These are phyloP conservation scores for Cyanocitta stelleri DNA, from an alignment of 2,113 vertebrate species.

Conservation along the genomic window DNA sequence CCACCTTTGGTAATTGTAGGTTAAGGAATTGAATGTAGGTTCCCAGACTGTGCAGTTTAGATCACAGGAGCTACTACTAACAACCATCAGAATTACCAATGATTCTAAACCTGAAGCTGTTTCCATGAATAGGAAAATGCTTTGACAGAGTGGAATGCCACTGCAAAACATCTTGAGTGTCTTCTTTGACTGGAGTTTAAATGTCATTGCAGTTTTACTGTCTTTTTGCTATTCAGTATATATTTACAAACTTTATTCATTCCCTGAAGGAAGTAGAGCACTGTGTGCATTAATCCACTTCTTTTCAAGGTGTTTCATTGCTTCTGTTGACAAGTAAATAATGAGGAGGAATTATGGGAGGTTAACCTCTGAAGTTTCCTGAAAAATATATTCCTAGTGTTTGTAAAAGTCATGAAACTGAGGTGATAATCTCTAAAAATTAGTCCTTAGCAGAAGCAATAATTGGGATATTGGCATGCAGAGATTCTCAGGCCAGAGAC, in stretches of 20 bases:
- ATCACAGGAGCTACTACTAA: background rate
- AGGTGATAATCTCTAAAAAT: background rate
- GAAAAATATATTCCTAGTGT: background rate
- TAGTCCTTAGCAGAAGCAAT: background rate
- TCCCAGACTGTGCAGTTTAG: background rate
- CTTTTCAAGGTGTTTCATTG: slow-evolving; percentile 19
- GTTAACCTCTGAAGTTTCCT: background rate
- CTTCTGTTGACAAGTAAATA: slow-evolving; percentile 20
- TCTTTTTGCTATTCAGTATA: background rate
- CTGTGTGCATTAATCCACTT: background rate
- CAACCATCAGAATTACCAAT: background rate
- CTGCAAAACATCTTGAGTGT: background rate
- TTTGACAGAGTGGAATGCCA: background rate
- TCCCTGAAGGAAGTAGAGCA: background rate
- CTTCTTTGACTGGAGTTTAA: background rate
- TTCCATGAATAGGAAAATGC: background rate
- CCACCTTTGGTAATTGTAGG: background rate
- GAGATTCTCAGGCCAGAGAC: background rate
- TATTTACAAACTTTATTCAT: slow-evolving; percentile 35
- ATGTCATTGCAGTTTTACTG: background rate
- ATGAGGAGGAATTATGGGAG: background rate
- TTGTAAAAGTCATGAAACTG: background rate
- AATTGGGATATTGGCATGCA: background rate
- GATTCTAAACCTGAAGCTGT: background rate
- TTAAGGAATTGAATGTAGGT: background rate